phyloP scores from a whole-genome alignment of 2,888 invertebrate genomes.

The Leptinotarsa peninsularis region DNA sequence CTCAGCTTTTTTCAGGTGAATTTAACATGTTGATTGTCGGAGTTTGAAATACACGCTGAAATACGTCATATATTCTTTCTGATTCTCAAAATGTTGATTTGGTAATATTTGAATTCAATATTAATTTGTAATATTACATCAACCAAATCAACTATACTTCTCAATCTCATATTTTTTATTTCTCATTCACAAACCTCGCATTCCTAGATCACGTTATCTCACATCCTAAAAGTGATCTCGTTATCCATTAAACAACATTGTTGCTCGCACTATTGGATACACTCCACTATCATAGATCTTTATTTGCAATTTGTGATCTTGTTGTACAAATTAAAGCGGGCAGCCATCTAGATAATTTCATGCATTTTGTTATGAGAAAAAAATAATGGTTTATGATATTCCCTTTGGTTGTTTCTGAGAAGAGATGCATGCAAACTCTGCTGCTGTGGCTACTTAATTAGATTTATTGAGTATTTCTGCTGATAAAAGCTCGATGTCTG shows the following conservation, averaged over 20 bases:
- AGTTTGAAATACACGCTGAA: no score
- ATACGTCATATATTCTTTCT: no score
- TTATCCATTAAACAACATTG: neutral
- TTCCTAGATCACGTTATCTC: neutral
- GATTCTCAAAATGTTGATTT: no score
- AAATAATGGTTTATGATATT: conserved; percentile 55
- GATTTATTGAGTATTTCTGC: conserved; percentile 57
- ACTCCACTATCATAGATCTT: conserved; percentile 42
- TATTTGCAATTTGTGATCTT: conserved; percentile 54
- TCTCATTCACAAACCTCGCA: neutral
- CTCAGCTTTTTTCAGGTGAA: no score
- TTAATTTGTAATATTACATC: no score
- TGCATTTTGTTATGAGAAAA: conserved; percentile 51
- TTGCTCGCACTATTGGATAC: conserved; percentile 34
- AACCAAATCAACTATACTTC: no score
- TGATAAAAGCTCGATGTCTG: conserved; percentile 38
- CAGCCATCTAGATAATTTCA: conserved; percentile 58
- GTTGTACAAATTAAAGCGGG: conserved; percentile 58
- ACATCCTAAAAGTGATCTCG: neutral
- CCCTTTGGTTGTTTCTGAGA: conserved; percentile 55
- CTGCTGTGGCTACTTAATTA: conserved; percentile 55
- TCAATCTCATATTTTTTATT: no score
- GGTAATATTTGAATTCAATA: no score
- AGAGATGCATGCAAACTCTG: conserved; percentile 51
- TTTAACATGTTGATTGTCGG: no score